phyloP scores from a whole-genome alignment of 1,140 invertebrate genomes.

The Drosophila mauritiana region DNA sequence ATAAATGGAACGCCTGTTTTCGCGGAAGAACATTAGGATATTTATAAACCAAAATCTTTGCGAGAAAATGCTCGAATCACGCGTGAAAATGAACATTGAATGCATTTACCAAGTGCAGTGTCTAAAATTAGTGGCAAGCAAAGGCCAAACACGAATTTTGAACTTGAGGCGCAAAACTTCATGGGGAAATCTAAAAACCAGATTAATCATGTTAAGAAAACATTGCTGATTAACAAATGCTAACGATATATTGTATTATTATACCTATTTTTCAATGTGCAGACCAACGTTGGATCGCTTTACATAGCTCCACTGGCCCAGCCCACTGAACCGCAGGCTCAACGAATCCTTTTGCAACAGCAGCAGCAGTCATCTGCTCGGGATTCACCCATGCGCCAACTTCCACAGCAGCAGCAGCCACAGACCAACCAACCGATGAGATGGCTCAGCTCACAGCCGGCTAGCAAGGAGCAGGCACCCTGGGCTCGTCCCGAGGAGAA shows the following conservation, averaged over 20 bases:
- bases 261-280: background rate
- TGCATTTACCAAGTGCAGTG: constrained; percentile 52
- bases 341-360: constrained; percentile 71
- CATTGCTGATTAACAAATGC: background rate
- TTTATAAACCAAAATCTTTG: constrained; percentile 49
- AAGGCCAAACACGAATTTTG: constrained; percentile 81
- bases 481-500: constrained; percentile 81
- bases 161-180: constrained; percentile 53
- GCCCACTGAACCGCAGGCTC: constrained; percentile 76
- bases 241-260: background rate
- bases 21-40: constrained; percentile 55
- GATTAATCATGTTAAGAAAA: background rate
- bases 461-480: constrained; percentile 72
- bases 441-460: constrained; percentile 74
- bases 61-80: constrained; percentile 27
- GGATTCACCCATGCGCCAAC: constrained; percentile 74
- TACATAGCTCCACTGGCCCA: constrained; percentile 80
- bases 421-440: constrained; percentile 61
- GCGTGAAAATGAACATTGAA: constrained; percentile 62
- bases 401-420: constrained; percentile 64
- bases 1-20: constrained; percentile 3
- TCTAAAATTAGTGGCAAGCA: constrained; percentile 57
- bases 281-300: constrained; percentile 81
- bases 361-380: constrained; percentile 59
- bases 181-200: background rate